These are phyloP conservation scores for Eurytoma adleriae DNA, from an alignment of 2,888 invertebrate genomes.

Conservation along the genomic window DNA sequence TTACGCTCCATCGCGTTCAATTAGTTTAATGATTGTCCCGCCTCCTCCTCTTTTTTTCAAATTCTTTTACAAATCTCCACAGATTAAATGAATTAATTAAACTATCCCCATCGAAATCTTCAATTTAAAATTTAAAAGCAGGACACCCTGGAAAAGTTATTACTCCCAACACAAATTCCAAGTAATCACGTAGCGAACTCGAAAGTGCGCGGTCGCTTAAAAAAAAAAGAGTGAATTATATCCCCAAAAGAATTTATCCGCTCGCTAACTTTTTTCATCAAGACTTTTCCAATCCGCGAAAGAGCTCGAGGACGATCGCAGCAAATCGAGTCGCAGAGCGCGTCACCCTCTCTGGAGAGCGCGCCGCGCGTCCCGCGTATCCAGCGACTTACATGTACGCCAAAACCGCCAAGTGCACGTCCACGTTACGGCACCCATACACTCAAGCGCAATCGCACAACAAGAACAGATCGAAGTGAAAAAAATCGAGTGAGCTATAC, in stretches of 20 bases:
- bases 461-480: not conserved
- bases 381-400: not conserved
- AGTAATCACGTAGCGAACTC: too few species aligned
- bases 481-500: not conserved
- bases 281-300: not conserved
- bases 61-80: too few species aligned
- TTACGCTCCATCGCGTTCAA: not conserved
- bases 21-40: too few species aligned
- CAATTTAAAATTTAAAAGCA: too few species aligned
- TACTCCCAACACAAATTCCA: too few species aligned
- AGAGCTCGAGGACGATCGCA: not conserved
- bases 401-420: not conserved
- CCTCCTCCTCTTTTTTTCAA: too few species aligned
- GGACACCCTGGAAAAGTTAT: too few species aligned
- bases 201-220: too few species aligned
- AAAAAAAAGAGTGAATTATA: not conserved
- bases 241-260: not conserved
- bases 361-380: not conserved
- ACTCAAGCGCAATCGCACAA: constrained; percentile 37
- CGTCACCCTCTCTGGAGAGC: not conserved
- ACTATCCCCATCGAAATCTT: too few species aligned
- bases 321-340: not conserved
- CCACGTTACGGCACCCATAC: not conserved
- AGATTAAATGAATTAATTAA: too few species aligned
- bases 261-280: not conserved